Base-by-base conservation (phyloP, 2,797 vertebrate species). In the Hozukius guyotensis region DNA sequence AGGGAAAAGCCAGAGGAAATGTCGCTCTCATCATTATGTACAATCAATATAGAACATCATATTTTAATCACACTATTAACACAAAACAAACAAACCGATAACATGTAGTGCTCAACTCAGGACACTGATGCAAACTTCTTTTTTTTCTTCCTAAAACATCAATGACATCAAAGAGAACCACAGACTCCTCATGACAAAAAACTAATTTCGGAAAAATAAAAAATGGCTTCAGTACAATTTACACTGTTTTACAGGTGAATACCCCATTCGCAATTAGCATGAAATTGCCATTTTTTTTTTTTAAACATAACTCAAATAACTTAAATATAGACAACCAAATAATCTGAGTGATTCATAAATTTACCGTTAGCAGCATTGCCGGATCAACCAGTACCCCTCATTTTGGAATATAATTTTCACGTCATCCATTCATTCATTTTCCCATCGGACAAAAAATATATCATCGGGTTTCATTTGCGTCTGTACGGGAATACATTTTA, bases 1-100 rank as follows among this genome's bases (percentile, higher is more conserved):
- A 96, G 96, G 97, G 96, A 95, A 96, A 97, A 97, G 92, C 83
- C 84, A 88, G 89, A 82, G 87, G 87, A 85, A 78, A 88, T 14
- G 90, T 81, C 57, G 80, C 90, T 89, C 85, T 90, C 77, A 46
- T 87, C 81, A 84, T 64, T 95, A 94, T 95, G 88, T 95, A 95
- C 95, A 96, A 46, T 89, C 80, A 80, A 90, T 91, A 93, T 86
- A 88, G 89, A 93, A 93, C 92, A 90, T 89, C 70, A 75, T 70
- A 80, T 84, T 87, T 88, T 89, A 81, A 91, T 92, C 79, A 93
- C 89, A 88, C 87, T 89, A 89, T 92, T 56, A 90, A 93, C 89
- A 94, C 88, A 86, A 90, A 94, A 90, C 86, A 88, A 87, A 82
- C 77, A 86, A 83, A 13, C 71, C 61, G 60, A 72, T 31, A 89